These are phyloP conservation scores for Lymantria monacha DNA, from an alignment of 2,888 invertebrate genomes.

Conservation along the genomic window DNA sequence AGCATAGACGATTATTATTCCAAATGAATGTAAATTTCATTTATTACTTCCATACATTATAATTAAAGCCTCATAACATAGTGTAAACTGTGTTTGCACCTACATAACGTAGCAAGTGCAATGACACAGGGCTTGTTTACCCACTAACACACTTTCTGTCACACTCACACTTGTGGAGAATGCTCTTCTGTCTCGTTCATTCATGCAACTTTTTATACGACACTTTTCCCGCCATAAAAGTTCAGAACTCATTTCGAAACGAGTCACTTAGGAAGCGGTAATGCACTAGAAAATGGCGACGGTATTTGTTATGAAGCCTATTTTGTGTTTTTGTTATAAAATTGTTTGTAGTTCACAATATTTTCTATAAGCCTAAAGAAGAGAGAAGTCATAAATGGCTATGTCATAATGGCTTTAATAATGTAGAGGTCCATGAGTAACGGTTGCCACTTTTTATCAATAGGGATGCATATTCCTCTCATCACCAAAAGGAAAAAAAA, in stretches of 20 bases:
- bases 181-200: slow-evolving; percentile 40
- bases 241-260: slow-evolving; percentile 57
- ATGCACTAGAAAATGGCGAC: slow-evolving; percentile 26
- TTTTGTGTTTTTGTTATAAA: neutral
- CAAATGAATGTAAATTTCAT: neutral
- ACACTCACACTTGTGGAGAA: slow-evolving; percentile 40
- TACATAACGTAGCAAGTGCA: slow-evolving; percentile 47
- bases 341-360: neutral
- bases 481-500: no score
- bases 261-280: slow-evolving; percentile 31
- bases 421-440: no score
- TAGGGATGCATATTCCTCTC: no score
- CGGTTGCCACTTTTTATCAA: no score
- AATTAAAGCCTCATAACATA: slow-evolving; percentile 15
- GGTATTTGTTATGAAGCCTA: slow-evolving; percentile 1
- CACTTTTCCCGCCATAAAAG: slow-evolving; percentile 67
- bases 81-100: slow-evolving; percentile 19
- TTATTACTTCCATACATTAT: slow-evolving; percentile 6
- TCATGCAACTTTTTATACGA: slow-evolving; percentile 53
- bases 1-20: neutral
- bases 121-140: slow-evolving; percentile 62
- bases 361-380: no score
- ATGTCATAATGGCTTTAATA: no score
- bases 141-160: slow-evolving; percentile 69
- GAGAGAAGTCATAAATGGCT: no score